phyloP scores from a whole-genome alignment of 2,797 vertebrate genomes.

The Odontamblyopus rebecca region DNA sequence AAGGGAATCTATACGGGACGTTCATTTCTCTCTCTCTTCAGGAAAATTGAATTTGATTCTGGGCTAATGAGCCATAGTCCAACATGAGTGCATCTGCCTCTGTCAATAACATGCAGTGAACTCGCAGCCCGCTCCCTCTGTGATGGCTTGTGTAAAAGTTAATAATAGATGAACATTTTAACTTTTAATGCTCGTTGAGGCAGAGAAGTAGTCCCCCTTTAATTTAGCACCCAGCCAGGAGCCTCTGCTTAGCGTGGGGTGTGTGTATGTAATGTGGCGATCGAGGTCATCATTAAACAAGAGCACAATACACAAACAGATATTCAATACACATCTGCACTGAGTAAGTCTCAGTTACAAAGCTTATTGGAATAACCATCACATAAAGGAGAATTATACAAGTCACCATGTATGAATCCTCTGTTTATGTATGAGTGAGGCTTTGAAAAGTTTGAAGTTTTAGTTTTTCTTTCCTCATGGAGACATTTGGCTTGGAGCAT shows the following conservation, averaged over 20 bases:
- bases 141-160: conserved; percentile 62
- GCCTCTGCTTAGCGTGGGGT: conserved; percentile 22
- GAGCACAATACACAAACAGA: conserved; percentile 22
- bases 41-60: conserved; percentile 45
- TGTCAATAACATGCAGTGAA: conserved; percentile 43
- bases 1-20: conserved; percentile 27
- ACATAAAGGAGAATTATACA: background rate
- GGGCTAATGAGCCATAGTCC: conserved; percentile 54
- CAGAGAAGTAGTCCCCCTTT: conserved; percentile 57
- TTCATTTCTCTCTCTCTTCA: conserved; percentile 38
- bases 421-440: background rate
- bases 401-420: background rate
- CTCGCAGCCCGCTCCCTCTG: conserved; percentile 38
- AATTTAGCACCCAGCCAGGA: conserved; percentile 63
- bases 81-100: conserved; percentile 41
- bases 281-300: conserved; percentile 45
- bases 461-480: too few relatives aligned
- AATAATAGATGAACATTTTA: conserved; percentile 73
- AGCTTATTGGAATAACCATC: background rate
- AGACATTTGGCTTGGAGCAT: too few relatives aligned
- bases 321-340: conserved; percentile 30
- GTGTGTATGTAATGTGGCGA: conserved; percentile 28
- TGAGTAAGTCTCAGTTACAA: background rate
- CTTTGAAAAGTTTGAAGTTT: background rate
- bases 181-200: conserved; percentile 69